Percentiles rank a stretch among this genome's conserved stretches.
These are phyloP conservation scores for Petrocephalus microphthalmus DNA, from an alignment of 2,113 vertebrate genomes.

Conservation along the genomic window DNA sequence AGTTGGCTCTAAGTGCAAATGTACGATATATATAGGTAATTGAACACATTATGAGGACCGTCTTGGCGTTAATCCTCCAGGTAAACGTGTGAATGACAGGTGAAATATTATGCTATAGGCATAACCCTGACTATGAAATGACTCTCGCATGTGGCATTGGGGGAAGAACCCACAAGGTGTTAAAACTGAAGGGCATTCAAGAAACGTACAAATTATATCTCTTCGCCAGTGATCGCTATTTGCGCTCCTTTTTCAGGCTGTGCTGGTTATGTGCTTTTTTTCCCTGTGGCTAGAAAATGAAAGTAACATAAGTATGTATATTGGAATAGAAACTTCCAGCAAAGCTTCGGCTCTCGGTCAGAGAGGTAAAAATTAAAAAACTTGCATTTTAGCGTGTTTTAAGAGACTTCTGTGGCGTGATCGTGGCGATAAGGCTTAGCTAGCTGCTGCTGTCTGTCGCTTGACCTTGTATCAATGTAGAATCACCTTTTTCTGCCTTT, in stretches of 20 bases:
- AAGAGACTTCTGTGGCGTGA: neutral
- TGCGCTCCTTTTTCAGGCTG: neutral
- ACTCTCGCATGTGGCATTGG: conserved; percentile 45
- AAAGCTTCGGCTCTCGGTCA: neutral
- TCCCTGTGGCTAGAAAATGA: neutral
- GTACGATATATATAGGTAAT: conserved; percentile 52
- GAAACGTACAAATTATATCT: conserved; percentile 2
- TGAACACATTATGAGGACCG: conserved; percentile 47
- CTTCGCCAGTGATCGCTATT: neutral
- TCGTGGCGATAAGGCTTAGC: neutral
- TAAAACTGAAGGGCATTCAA: conserved; percentile 16
- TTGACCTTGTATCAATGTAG: conserved; percentile 35
- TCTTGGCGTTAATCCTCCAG: conserved; percentile 56
- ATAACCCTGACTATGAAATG: conserved; percentile 31
- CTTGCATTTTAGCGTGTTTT: neutral
- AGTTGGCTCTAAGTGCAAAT: conserved; percentile 48
- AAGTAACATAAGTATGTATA: neutral
- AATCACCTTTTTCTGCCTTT: conserved; percentile 40
- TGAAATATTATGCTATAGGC: conserved; percentile 46
- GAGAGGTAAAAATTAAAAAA: neutral
- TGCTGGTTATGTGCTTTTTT: conserved; percentile 6
- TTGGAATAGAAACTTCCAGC: neutral
- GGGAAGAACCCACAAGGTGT: conserved; percentile 61
- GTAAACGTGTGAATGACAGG: conserved; percentile 39
- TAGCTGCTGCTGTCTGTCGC: conserved; percentile 24